These are phyloP conservation scores for Hyles lineata DNA, from an alignment of 2,888 invertebrate genomes.

Conservation along the genomic window DNA sequence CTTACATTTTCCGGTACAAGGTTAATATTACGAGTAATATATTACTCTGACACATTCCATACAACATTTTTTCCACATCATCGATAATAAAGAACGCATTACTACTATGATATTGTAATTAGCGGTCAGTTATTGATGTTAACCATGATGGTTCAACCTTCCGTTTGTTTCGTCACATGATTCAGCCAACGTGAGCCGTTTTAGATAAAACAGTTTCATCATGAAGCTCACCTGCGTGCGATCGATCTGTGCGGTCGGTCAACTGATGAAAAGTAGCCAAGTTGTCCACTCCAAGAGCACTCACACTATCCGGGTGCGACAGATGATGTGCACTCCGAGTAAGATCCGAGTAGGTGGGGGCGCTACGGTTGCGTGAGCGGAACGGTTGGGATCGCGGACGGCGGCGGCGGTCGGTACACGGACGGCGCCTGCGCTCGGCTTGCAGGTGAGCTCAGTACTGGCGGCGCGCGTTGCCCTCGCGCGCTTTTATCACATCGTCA, in stretches of 20 bases:
- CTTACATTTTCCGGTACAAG: neutral
- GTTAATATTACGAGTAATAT: neutral
- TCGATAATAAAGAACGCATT: neutral
- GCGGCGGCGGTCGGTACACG: conserved; percentile 36
- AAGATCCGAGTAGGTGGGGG: conserved; percentile 52
- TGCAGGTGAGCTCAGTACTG: conserved; percentile 74
- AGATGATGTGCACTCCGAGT: conserved; percentile 53
- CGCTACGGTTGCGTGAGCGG: conserved; percentile 57
- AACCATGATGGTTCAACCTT: conserved; percentile 24
- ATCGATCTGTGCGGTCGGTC: conserved; percentile 51
- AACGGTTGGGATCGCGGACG: conserved; percentile 45
- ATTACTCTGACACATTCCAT: neutral
- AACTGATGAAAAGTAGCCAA: conserved; percentile 53
- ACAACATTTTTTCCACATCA: neutral
- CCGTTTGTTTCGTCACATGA: conserved; percentile 63
- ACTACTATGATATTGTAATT: neutral
- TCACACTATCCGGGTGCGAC: conserved; percentile 68
- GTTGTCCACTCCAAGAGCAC: conserved; percentile 65
- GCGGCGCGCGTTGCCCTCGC: conserved; percentile 70
- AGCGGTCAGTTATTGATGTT: conserved; percentile 10
- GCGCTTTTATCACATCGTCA: conserved; percentile 80
- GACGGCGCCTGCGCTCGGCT: conserved; percentile 66
- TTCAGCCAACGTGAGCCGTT: conserved; percentile 50
- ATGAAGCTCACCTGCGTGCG: conserved; percentile 64
- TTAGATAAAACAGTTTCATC: conserved; percentile 43